Evolutionary conservation across 2,113 vertebrate genomes (phyloP), one percentile per base, ranked within the genome.

Genomic region (Fulica atra): DNA sequence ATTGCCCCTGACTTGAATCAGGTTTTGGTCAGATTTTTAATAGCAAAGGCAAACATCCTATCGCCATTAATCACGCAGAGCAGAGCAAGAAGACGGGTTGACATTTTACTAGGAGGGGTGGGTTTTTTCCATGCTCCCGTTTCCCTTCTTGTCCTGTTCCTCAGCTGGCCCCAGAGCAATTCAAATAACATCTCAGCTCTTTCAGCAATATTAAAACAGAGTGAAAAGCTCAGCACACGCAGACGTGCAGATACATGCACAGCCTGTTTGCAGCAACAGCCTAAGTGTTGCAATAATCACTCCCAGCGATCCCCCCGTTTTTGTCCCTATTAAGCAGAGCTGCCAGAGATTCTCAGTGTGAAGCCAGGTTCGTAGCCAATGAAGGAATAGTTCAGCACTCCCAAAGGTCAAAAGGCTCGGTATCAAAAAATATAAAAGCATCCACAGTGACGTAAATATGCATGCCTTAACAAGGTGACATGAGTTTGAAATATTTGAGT

Each of bases 391-490:
- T 94, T 92, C 89, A 95, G 86, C 48, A 28, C 73, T 87, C 89
- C 65, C 86, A 94, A 96, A 97, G 94, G 94, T 97, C 95, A 97
- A 88, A 93, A 97, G 88, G 91, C 89, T 96, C 60, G 2, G 73
- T 90, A 96, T 88, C 95, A 96, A 96, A 96, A 95, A 96, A 94
- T 93, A 94, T 73, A 89, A 96, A 94, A 95, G 95, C 80, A 71
- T 89, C 66, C 46, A 9, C 50, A 78, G 88, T 96, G 96, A 97
- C 91, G 79, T 96, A 96, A 93, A 95, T 72, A 60, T 33, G 35
- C 85, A 29, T 96, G 96, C 77, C 89, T 94, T 95, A 82, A 92
- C 91, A 96, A 96, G 95, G 96, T 96, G 95, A 93, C 96, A 89
- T 91, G 46, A 70, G 84, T 60, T 82, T 65, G 84, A 95, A 95